Evolutionary conservation across 1,140 invertebrate species (phyloP), one percentile per base, ranked within the genome.

Genomic region (Chironomus tepperi): DNA sequence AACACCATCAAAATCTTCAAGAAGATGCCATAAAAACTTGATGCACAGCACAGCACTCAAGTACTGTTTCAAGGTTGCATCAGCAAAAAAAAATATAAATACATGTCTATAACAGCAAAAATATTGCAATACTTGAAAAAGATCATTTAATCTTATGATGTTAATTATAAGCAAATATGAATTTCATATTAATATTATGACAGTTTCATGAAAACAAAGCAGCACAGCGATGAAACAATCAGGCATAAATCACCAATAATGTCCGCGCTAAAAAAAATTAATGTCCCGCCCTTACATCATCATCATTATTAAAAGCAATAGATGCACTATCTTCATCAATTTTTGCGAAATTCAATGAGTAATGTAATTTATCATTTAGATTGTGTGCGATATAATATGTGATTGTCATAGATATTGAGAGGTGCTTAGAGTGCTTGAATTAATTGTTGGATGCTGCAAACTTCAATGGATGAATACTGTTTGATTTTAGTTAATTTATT

Each of bases 231-330:
- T n/a, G 47, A 57, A 57, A 57, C 47, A 57, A 57, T 57, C 19
- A 70, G 65, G 65, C 65, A 70, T 70, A 70, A 70, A 70, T 70
- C 65, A 70, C 65, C 16, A 18, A 70, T 70, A 21, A 70, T 70
- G 18, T 70, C 65, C 65, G 24, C 5, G 24, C 24, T 2, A 34
- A 34, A 34, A 34, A 34, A 34, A 34, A 34, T 5, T n/a, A n/a
- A n/a, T 2, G 24, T 34, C 24, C n/a, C 24, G 18, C 47, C 47
- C 47, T 57, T 57, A 57, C 47, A 57, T 57, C 47, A 57, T 57
- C 47, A 57, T 57, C 47, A 47, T 47, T 15, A 10, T n/a, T n/a
- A n/a, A 8, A 57, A 5, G 24, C 24, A 34, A 34, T 34, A 34
- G 24, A 34, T 34, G 24, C 24, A 34, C 24, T 34, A 34, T 57